A percentile compares a stretch with the other conserved stretches of the same genome.
phyloP scores from a whole-genome alignment of 2,888 invertebrate species.

The Drosophila testacea region DNA sequence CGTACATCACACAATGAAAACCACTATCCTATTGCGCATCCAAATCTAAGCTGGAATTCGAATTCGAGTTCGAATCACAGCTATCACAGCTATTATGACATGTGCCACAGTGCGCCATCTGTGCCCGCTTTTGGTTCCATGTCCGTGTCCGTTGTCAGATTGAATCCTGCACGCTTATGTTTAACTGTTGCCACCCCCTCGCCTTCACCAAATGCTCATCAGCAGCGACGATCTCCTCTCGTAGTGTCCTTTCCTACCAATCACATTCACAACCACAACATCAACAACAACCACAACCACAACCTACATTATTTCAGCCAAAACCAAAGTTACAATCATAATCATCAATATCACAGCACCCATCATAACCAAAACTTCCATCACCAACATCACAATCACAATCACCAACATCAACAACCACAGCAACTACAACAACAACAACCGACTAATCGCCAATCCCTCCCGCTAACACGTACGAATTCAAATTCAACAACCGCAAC shows the following conservation, averaged over 20 bases:
- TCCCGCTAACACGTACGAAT: slow-evolving; percentile 84
- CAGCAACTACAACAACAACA: slow-evolving; percentile 71
- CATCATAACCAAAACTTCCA: slow-evolving; percentile 50
- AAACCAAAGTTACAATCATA: slow-evolving; percentile 42
- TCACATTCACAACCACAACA: slow-evolving; percentile 28
- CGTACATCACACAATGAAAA: slow-evolving; percentile 44
- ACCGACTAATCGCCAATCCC: slow-evolving; percentile 83
- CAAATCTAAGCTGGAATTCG: neutral
- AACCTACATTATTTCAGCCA: slow-evolving; percentile 36
- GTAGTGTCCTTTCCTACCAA: slow-evolving; percentile 53
- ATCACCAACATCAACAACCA: slow-evolving; percentile 50
- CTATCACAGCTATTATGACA: slow-evolving; percentile 56
- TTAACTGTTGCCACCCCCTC: slow-evolving; percentile 63
- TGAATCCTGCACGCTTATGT: slow-evolving; percentile 75
- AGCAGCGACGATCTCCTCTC: slow-evolving; percentile 43
- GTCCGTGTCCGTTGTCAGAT: slow-evolving; percentile 72
- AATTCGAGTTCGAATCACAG: slow-evolving; percentile 34
- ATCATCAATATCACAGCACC: slow-evolving; percentile 56
- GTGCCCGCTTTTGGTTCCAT: slow-evolving; percentile 66
- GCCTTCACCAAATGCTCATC: slow-evolving; percentile 14
- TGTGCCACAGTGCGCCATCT: slow-evolving; percentile 46
- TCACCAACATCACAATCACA: slow-evolving; percentile 20
- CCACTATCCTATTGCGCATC: slow-evolving; percentile 35
- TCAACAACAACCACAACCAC: slow-evolving; percentile 33
- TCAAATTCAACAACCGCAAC: slow-evolving; percentile 85